phyloP scores from a whole-genome alignment of 2,113 vertebrate genomes.

The Cariama cristata region DNA sequence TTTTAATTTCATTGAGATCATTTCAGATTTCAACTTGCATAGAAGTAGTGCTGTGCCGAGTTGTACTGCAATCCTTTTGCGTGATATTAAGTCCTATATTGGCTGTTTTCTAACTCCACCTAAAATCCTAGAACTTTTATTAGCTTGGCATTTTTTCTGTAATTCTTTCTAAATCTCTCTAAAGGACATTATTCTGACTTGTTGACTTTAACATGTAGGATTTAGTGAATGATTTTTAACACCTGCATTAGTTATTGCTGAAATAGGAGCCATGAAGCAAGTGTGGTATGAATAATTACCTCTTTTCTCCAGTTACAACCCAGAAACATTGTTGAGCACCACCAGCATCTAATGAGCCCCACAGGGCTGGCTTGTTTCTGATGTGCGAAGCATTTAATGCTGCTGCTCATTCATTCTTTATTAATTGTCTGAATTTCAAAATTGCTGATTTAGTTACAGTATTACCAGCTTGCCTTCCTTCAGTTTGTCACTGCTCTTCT shows the following conservation, averaged over 20 bases:
- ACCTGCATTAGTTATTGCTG: not conserved
- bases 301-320: not conserved
- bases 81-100: not conserved
- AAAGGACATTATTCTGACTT: not conserved
- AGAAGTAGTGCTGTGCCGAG: not conserved
- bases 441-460: conserved; percentile 27
- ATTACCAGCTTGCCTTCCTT: not conserved
- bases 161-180: not conserved
- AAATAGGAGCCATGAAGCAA: not conserved
- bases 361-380: not conserved
- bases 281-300: not conserved
- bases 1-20: not conserved
- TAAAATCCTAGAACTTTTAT: not conserved
- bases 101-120: not conserved
- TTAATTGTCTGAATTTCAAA: conserved; percentile 48
- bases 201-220: not conserved
- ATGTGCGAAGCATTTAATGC: not conserved
- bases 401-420: conserved; percentile 25
- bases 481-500: not conserved
- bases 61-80: not conserved
- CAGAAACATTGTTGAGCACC: not conserved
- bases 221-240: not conserved
- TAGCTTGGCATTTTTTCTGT: not conserved
- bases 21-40: not conserved
- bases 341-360: not conserved